Base-by-base conservation (phyloP, 2,888 invertebrate species). In the Leptopilina syphax region DNA sequence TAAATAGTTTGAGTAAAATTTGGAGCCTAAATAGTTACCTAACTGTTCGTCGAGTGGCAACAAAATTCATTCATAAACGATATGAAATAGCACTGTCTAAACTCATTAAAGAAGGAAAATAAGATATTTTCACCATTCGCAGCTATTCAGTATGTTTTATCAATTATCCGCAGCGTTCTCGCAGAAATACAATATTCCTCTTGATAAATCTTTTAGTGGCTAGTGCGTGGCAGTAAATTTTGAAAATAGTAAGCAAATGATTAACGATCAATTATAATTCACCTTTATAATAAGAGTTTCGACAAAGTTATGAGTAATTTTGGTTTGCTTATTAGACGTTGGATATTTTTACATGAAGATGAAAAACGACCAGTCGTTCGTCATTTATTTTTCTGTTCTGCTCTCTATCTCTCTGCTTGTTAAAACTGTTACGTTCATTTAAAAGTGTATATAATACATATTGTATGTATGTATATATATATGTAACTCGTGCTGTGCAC, bases 261-360 rank as follows among this genome's bases (percentile, higher is more conserved):
- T 66, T 67, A 67, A 67, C 67, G 67, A 44, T 67, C 67, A 67
- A 67, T 67, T 67, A 67, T 67, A 67, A 67, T 67, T 67, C 67
- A 67, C 67, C 67, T 67, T 50, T 67, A 34, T 67, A 67, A 67
- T 67, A 67, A 41, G 67, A 67, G 67, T 67, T 67, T 67, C 67
- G 67, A 67, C 67, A 67, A 67, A 67, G 67, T 67, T 67, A 44
- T 67, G 67, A 67, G 67, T 67, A 41, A 67, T 67, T 67, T 67
- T 67, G 67, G 67, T 67, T 67, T 67, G 67, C 67, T 67, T 67
- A 67, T 67, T 67, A 67, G 67, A 67, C 67, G 67, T 44, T 67
- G 13, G 3, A 18, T 67, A 67, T 47, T 67, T 67, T 67, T 67
- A 67, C 67, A 10, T 47, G 67, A 67, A 67, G 67, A 67, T 67